Evolutionary conservation across 2,797 vertebrate species (phyloP).

Genomic region (Chrysocyon brachyurus): DNA sequence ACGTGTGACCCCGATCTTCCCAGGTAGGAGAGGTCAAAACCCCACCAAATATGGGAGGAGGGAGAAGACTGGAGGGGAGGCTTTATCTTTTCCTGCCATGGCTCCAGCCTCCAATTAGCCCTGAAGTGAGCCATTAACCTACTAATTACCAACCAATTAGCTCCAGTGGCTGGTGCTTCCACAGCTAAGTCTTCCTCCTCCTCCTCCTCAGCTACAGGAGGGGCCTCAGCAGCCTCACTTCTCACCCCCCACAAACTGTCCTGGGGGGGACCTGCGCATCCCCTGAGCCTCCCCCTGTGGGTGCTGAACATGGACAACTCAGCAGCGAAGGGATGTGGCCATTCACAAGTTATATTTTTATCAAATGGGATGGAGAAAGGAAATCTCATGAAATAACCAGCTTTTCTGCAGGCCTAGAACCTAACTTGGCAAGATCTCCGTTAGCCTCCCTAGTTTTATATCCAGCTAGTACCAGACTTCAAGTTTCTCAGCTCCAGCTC

Average conservation of each 20-base stretch:
- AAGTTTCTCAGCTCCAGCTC: background rate
- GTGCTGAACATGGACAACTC: background rate
- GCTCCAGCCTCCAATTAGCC: background rate
- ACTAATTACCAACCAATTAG: conserved; percentile 56
- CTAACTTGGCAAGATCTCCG: background rate
- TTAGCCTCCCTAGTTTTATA: background rate
- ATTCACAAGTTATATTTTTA: background rate
- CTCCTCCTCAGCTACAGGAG: background rate
- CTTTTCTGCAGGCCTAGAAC: conserved; percentile 5
- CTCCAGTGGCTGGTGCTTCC: background rate
- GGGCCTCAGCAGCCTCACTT: background rate
- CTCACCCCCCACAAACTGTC: background rate
- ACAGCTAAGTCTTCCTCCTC: background rate
- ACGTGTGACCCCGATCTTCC: background rate
- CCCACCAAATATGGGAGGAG: background rate
- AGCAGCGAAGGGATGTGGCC: background rate
- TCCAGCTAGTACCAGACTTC: background rate
- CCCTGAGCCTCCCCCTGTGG: background rate
- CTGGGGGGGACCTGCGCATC: background rate
- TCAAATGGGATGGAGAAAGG: background rate
- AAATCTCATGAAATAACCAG: background rate
- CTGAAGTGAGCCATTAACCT: conserved; percentile 66
- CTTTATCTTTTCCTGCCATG: background rate
- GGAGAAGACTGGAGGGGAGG: background rate
- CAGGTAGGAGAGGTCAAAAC: background rate